Evolutionary conservation across 2,113 vertebrate species (phyloP), one percentile per base, ranked within the genome.

Genomic region (Oryzias celebensis): DNA sequence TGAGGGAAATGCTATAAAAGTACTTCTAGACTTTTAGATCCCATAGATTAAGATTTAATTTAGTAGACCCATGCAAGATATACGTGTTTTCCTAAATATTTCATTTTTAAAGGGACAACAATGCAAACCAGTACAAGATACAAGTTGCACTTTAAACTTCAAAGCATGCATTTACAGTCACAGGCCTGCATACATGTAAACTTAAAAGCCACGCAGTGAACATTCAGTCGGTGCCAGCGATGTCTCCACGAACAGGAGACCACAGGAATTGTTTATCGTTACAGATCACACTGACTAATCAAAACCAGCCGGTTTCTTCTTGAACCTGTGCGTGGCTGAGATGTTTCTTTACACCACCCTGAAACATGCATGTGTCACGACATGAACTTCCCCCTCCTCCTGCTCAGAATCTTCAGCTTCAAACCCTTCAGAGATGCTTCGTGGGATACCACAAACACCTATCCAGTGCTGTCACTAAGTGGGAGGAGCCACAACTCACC

Each of bases 261-360:
- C 93, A 92, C 93, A 93, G 91, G 92, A 94, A 94, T 94, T 93
- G 92, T 92, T 94, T 94, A 93, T 93, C 91, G 87, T 85, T 68
- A 81, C 80, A 85, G 87, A 92, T 93, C 91, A 90, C 80, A 86
- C 89, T 85, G 84, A 81, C 86, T 94, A 94, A 95, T 93, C 90
- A 91, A 91, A 94, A 93, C 82, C 94, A 95, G 92, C 74, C 80
- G 67, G 62, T 63, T 71, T 73, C 89, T 91, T 87, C 90, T 92
- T 91, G 90, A 94, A 93, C 91, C 88, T 91, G 89, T 73, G 80
- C 81, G 75, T 88, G 87, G 85, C 92, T 80, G 86, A 91, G 90
- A 92, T 89, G 91, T 88, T 90, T 90, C 85, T 65, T 87, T 81
- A 83, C 81, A 80, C 55, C 87, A 88, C 85, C 88, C 84, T 85